Base-by-base conservation (phyloP, 2,797 vertebrate species). In the Heterohyrax brucei region DNA sequence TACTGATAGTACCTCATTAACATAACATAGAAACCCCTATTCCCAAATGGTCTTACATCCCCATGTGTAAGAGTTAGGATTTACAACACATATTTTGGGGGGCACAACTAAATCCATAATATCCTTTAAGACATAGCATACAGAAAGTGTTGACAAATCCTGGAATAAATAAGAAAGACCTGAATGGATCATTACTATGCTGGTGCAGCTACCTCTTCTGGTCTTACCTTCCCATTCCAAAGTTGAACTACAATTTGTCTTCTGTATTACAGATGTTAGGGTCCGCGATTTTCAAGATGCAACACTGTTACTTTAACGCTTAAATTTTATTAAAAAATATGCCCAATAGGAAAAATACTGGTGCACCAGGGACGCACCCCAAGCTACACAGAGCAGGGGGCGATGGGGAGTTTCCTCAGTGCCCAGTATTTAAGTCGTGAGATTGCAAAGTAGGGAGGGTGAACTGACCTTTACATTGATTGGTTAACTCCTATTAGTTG, bases 181-280 rank as follows among this genome's bases (percentile, higher is more conserved):
- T 33, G 33, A 80, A 26, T 72, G 19, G 53, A 5, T 86, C 76
- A 8, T 79, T 53, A 64, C 53, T 86, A 9, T 83, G n/a, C 93
- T 86, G 79, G 83, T 70, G 91, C 84, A 87, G 89, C 64, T 86
- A 22, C 48, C 24, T 75, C 33, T 89, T 82, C 33, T 89, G 76
- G 19, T 89, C 83, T 91, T 79, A 76, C 66, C 82, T 91, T 82
- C 13, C 59, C 62, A 50, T 44, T 89, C 48, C 33, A 53, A 3
- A 18, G 26, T 26, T 33, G 21, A 87, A 64, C 50, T 50, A 64
- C 44, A 62, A 62, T 21, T 56, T 76, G 82, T 61, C n/a, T 39
- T 87, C 93, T 87, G 39, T 84, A 61, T 89, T 64, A 72, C 22
- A 39, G 39, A 39, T n/a, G n/a, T n/a, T n/a, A n/a, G n/a, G n/a